Conservation (phyloP, 2,888 invertebrate species). For the Heliconius charithonia region DNA sequence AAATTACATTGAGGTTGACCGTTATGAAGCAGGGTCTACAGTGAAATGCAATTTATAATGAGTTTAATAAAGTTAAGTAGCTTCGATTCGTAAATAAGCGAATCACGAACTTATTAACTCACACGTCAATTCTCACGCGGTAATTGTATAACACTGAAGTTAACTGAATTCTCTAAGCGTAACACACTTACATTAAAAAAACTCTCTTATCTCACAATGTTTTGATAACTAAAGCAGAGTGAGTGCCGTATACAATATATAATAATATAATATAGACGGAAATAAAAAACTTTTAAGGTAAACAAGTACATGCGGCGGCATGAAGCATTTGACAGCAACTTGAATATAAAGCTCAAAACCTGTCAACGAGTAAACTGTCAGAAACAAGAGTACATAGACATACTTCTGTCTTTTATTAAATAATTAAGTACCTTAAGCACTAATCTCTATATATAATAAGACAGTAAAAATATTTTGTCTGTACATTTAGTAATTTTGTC, state of each 20-base stretch:
- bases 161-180: constrained; percentile 21
- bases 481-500: no score
- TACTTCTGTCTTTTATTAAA: neutral
- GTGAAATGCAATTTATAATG: neutral
- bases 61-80: constrained; percentile 6
- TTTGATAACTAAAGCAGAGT: constrained; percentile 14
- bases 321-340: constrained; percentile 11
- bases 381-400: constrained; percentile 3
- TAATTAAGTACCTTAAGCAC: no score
- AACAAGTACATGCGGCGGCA: constrained; percentile 13
- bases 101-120: constrained; percentile 18
- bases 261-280: neutral
- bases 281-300: constrained; percentile 8
- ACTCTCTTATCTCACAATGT: constrained; percentile 5
- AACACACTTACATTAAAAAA: constrained; percentile 18
- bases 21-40: neutral
- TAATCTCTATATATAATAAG: no score
- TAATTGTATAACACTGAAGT: constrained; percentile 37
- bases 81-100: constrained; percentile 24
- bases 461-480: no score
- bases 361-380: constrained; percentile 19
- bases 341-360: neutral
- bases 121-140: constrained; percentile 38
- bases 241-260: neutral
- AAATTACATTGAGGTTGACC: neutral